phyloP scores from a whole-genome alignment of 2,888 invertebrate genomes.

The Carcina quercana region DNA sequence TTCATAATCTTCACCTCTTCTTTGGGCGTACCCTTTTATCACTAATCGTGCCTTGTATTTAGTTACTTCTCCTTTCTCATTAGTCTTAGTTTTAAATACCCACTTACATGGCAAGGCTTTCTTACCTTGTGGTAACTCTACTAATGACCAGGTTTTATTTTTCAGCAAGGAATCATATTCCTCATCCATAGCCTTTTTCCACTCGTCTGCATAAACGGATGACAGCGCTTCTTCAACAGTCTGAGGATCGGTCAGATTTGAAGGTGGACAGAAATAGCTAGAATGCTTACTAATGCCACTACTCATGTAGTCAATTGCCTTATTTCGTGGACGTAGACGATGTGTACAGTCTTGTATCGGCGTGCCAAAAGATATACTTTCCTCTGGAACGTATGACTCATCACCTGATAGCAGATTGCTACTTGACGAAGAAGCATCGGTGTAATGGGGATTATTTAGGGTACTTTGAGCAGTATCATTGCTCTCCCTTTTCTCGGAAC shows the following conservation, averaged over 20 bases:
- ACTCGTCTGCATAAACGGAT: background rate
- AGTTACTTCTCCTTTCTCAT: conserved; percentile 10
- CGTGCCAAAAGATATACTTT: too few relatives aligned
- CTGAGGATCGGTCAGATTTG: background rate
- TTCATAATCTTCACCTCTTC: conserved; percentile 16
- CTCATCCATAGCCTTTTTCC: conserved; percentile 15
- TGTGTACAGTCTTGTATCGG: too few relatives aligned
- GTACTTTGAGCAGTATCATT: too few relatives aligned
- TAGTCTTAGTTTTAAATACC: conserved; percentile 18
- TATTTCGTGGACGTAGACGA: too few relatives aligned
- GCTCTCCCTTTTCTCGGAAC: too few relatives aligned
- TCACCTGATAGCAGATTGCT: too few relatives aligned
- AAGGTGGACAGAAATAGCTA: too few relatives aligned
- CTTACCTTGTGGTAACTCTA: conserved; percentile 13
- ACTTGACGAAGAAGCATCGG: too few relatives aligned
- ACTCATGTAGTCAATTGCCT: too few relatives aligned
- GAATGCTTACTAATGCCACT: too few relatives aligned
- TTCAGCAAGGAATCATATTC: conserved; percentile 14
- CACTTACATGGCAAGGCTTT: conserved; percentile 16
- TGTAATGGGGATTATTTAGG: too few relatives aligned
- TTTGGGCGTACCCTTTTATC: conserved; percentile 19
- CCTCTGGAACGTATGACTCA: too few relatives aligned
- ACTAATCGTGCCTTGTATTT: conserved; percentile 18
- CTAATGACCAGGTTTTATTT: conserved; percentile 16
- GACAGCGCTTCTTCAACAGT: conserved; percentile 1